Percentiles rank a stretch among this genome's conserved stretches.
These are phyloP conservation scores for Sinelater perroti DNA, from an alignment of 2,888 invertebrate species.

Conservation along the genomic window DNA sequence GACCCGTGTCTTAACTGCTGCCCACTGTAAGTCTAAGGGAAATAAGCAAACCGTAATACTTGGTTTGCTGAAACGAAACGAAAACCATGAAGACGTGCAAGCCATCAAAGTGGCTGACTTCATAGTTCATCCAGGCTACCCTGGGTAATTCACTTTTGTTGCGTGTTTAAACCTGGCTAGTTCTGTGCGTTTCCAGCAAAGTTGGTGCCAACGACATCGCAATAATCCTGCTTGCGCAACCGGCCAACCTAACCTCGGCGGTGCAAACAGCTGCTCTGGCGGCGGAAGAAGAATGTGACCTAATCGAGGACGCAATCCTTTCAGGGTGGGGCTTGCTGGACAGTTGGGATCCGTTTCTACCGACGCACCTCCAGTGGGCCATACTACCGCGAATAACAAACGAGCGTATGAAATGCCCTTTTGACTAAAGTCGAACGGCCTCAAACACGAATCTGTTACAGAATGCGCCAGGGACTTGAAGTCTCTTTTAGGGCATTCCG, in stretches of 20 bases:
- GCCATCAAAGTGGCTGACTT: background rate
- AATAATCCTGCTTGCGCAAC: background rate
- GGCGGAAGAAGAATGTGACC: background rate
- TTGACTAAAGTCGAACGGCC: background rate
- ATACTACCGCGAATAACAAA: slow-evolving; percentile 8
- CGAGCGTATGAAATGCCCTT: slow-evolving; percentile 1
- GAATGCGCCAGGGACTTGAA: slow-evolving; percentile 8
- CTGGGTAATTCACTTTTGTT: slow-evolving; percentile 6
- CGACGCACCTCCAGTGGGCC: background rate
- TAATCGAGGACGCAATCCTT: background rate
- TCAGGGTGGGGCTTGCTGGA: slow-evolving; percentile 13
- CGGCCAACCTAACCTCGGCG: background rate
- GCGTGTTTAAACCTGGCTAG: too few species aligned
- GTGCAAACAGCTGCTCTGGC: background rate
- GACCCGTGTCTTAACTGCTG: slow-evolving; percentile 7
- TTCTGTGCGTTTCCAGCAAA: too few species aligned
- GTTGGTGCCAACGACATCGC: slow-evolving; percentile 16
- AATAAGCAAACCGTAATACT: background rate
- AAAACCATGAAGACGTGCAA: slow-evolving; percentile 7
- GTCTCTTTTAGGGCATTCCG: background rate
- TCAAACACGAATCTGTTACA: background rate
- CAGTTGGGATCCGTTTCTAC: background rate
- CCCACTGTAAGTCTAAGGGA: background rate
- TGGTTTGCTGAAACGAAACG: slow-evolving; percentile 2
- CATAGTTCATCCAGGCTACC: background rate